These are phyloP conservation scores for Iselma pallidipennis DNA, from an alignment of 2,888 invertebrate species.

Conservation along the genomic window DNA sequence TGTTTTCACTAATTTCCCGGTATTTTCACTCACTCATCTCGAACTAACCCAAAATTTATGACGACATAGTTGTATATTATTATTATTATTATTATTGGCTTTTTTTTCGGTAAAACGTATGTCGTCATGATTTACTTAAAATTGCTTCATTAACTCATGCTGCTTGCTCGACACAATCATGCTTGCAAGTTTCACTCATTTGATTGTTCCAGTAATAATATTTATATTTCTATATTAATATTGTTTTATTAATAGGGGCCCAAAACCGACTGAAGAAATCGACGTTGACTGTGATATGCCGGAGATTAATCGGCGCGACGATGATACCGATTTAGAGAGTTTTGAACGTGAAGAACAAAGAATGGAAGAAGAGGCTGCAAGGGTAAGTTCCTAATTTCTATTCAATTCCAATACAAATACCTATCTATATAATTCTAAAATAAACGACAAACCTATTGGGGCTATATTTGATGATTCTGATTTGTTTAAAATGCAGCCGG, in stretches of 20 bases:
- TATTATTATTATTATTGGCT: background rate
- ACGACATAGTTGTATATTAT: constrained; percentile 5
- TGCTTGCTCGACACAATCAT: constrained; percentile 53
- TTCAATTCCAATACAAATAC: too few relatives aligned
- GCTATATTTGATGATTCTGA: background rate
- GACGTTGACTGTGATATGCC: constrained; percentile 55
- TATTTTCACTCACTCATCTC: background rate
- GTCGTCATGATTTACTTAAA: background rate
- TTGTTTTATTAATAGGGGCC: constrained; percentile 31
- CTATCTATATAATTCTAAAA: background rate
- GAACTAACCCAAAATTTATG: background rate
- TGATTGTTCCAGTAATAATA: background rate
- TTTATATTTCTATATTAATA: background rate
- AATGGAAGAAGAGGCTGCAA: constrained; percentile 59
- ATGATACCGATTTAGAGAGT: constrained; percentile 57
- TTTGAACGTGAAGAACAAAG: constrained; percentile 61
- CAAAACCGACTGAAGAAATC: constrained; percentile 38
- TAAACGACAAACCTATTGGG: background rate
- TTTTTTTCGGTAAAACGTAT: too few relatives aligned
- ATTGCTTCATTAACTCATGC: constrained; percentile 49
- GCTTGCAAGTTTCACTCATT: constrained; percentile 28
- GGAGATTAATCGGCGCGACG: constrained; percentile 46
- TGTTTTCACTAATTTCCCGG: background rate
- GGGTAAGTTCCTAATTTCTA: constrained; percentile 47
- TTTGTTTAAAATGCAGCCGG: constrained; percentile 44